Evolutionary conservation across 2,797 vertebrate species (phyloP).

Genomic region (Platyrinchus mystaceus): DNA sequence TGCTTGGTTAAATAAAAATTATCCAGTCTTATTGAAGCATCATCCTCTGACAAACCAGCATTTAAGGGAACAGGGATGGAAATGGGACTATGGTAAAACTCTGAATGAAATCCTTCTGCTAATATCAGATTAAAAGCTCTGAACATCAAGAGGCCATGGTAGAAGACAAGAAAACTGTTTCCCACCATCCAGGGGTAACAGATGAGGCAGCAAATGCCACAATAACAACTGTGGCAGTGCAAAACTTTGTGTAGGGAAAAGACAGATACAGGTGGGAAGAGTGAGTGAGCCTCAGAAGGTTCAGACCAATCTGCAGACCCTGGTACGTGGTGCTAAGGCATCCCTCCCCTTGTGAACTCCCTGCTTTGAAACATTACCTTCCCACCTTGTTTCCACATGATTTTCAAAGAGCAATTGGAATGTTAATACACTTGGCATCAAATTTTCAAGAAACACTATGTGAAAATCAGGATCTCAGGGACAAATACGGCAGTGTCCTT

Average conservation of each 20-base stretch:
- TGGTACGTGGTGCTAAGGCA: background rate
- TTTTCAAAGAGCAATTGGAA: background rate
- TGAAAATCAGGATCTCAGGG: background rate
- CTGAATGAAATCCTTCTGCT: background rate
- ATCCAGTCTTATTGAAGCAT: background rate
- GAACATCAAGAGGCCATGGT: background rate
- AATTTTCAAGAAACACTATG: background rate
- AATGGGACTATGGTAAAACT: background rate
- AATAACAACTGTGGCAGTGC: background rate
- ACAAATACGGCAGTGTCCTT: background rate
- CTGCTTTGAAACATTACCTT: background rate
- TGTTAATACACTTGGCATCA: background rate
- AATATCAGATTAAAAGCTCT: background rate
- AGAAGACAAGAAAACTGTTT: background rate
- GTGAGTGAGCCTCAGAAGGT: accelerated
- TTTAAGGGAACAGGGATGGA: background rate
- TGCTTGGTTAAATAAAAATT: background rate
- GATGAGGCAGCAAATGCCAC: background rate
- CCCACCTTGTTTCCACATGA: accelerated
- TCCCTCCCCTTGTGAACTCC: accelerated
- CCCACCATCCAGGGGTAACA: background rate
- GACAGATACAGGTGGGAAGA: background rate
- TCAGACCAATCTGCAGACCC: background rate
- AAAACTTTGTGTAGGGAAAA: background rate
- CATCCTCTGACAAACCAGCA: background rate